A percentile compares a stretch with the other conserved stretches of the same genome.
phyloP scores from a whole-genome alignment of 1,140 invertebrate genomes.

The Zaprionus nigranus region DNA sequence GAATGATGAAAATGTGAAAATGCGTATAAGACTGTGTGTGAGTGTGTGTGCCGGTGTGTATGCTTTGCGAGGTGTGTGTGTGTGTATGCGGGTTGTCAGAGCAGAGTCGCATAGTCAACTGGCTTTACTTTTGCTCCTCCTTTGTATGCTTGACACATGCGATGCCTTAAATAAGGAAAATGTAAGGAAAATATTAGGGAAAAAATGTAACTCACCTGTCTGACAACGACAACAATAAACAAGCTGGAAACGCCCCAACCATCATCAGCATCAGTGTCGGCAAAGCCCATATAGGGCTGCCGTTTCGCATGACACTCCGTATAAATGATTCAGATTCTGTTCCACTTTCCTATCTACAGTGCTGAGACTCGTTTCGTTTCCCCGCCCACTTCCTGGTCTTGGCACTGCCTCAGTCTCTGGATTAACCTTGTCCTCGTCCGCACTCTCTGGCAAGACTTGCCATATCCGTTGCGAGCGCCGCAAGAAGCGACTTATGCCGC shows the following conservation, averaged over 20 bases:
- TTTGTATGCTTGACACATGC: conserved; percentile 70
- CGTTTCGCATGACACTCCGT: conserved; percentile 31
- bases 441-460: conserved; percentile 22
- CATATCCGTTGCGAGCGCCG: conserved; percentile 39
- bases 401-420: conserved; percentile 8
- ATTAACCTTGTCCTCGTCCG: conserved; percentile 69
- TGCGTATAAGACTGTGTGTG: neutral
- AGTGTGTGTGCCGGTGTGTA: too few species aligned
- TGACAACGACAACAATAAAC: conserved; percentile 37
- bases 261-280: conserved; percentile 28
- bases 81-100: neutral
- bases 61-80: neutral
- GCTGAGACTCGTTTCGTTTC: neutral
- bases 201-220: conserved; percentile 77
- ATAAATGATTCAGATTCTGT: conserved; percentile 67
- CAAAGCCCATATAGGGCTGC: conserved; percentile 31
- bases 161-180: conserved; percentile 58
- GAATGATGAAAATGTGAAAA: conserved; percentile 40
- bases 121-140: conserved; percentile 34
- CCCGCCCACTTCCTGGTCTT: conserved; percentile 3
- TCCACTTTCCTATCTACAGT: conserved; percentile 22
- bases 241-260: conserved; percentile 45
- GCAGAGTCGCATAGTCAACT: conserved; percentile 19
- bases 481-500: conserved; percentile 26
- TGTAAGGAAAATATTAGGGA: conserved; percentile 16